These are phyloP conservation scores for Furcifer pardalis DNA, from an alignment of 2,797 vertebrate species.

Conservation along the genomic window DNA sequence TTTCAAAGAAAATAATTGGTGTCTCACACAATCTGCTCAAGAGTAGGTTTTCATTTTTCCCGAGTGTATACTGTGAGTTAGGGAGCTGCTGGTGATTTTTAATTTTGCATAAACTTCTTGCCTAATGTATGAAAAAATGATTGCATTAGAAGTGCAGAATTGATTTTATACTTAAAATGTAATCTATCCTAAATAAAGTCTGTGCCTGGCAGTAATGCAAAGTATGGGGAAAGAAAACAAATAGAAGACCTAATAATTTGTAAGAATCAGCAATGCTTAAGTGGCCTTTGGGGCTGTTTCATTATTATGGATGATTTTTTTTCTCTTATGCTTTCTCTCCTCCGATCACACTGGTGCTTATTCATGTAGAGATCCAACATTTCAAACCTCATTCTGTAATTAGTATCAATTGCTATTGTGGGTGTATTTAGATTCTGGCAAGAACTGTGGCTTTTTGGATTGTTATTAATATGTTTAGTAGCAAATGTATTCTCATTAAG, in stretches of 20 bases:
- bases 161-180: slow-evolving; percentile 54
- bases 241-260: too few species aligned
- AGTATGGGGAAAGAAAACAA: too few species aligned
- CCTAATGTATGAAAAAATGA: slow-evolving; percentile 50
- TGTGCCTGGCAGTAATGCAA: too few species aligned
- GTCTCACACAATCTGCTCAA: slow-evolving; percentile 39
- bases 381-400: not conserved
- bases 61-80: not conserved
- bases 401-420: slow-evolving; percentile 15
- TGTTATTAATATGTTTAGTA: too few species aligned
- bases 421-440: not conserved
- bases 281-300: too few species aligned
- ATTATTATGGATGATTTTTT: not conserved
- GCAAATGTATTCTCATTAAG: too few species aligned
- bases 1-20: slow-evolving; percentile 45
- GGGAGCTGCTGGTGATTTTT: slow-evolving; percentile 48
- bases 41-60: slow-evolving; percentile 45
- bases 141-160: slow-evolving; percentile 52
- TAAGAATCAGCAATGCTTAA: too few species aligned
- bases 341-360: slow-evolving; percentile 11
- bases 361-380: too few species aligned
- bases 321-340: not conserved
- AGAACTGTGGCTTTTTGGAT: too few species aligned
- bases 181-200: too few species aligned
- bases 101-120: slow-evolving; percentile 52